Evolutionary conservation across 2,113 vertebrate genomes (phyloP).

Genomic region (Pomatorhinus ruficollis): DNA sequence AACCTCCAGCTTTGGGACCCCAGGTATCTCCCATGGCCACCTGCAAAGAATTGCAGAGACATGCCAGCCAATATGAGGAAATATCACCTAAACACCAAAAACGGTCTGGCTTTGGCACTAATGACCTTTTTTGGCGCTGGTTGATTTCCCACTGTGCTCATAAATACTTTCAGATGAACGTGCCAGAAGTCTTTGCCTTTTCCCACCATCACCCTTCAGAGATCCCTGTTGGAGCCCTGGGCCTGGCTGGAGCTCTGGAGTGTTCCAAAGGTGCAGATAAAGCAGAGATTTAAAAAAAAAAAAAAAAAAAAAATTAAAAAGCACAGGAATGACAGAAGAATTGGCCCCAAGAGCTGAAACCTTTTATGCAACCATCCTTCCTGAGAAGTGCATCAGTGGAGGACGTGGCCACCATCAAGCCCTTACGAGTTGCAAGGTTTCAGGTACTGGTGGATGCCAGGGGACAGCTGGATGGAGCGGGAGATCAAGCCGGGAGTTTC

Average conservation of each 20-base stretch:
- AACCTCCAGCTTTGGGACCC: not conserved
- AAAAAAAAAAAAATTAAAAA: not conserved
- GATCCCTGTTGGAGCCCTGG: too few species aligned
- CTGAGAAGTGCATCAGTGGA: accelerated
- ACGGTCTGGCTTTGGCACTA: accelerated
- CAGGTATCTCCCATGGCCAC: not conserved
- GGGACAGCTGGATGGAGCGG: not conserved
- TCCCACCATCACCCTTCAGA: not conserved
- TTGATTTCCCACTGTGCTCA: not conserved
- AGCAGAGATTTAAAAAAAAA: not conserved
- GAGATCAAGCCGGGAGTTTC: not conserved
- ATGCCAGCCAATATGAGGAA: not conserved
- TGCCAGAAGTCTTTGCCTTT: not conserved
- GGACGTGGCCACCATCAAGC: not conserved
- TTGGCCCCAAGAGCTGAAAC: not conserved
- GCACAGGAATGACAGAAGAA: not conserved
- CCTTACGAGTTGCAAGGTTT: not conserved
- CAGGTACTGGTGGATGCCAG: not conserved
- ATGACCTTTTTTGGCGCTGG: not conserved
- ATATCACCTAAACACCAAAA: not conserved
- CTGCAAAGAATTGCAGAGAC: not conserved
- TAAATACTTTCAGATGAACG: not conserved
- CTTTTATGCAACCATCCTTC: not conserved
- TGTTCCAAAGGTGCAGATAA: not conserved
- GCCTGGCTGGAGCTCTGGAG: not conserved